Base-by-base conservation (phyloP, 2,113 vertebrate species). In the Oncorhynchus keta region DNA sequence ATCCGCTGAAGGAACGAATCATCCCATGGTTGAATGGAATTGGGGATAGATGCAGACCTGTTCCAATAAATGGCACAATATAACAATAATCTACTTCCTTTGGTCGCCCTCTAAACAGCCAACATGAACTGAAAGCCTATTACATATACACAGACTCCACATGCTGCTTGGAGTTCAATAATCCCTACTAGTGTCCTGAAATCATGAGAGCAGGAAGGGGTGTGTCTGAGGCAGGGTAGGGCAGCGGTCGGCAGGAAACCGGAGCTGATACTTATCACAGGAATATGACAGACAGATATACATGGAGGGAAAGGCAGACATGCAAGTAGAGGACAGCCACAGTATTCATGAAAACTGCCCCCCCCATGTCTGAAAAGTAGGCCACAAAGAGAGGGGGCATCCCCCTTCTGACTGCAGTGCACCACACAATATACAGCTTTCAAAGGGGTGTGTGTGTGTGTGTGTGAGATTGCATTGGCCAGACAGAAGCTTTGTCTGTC, bases 381-480 rank as follows among this genome's bases (percentile, higher is more conserved):
- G 79, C 51, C 74, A n/a, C 74, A 79, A 39, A 39, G 66, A 80
- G 1, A 64, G 28, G 70, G 87, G 6, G 39, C 8, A 9, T 9
- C 75, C 68, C 80, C 55, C 64, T 20, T 79, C 70, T 7, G 18
- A 70, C 79, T 22, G 77, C 8, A 0, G 65, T 74, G 79, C 39
- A 82, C 4, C 77, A 83, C 78, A 89, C 86, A 11, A 14, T 14
- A 14, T 24, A 30, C 18, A 20, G 75, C 77, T 90, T 89, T 90
- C 86, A 90, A 62, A 2, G 59, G 55, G 57, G 76, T 12, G 30
- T 32, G 30, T 32, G 30, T 30, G 76, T 45, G 74, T 77, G 75
- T 77, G 7, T 26, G 79, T 80, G 75, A 70, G 70, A 55, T 30
- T 39, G 61, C 73, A 72, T 7, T 4, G 9, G 11, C 2, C 68